Evolutionary conservation across 1,140 invertebrate species (phyloP), one percentile per base, ranked within the genome.

Genomic region (Saccostrea glomerata): DNA sequence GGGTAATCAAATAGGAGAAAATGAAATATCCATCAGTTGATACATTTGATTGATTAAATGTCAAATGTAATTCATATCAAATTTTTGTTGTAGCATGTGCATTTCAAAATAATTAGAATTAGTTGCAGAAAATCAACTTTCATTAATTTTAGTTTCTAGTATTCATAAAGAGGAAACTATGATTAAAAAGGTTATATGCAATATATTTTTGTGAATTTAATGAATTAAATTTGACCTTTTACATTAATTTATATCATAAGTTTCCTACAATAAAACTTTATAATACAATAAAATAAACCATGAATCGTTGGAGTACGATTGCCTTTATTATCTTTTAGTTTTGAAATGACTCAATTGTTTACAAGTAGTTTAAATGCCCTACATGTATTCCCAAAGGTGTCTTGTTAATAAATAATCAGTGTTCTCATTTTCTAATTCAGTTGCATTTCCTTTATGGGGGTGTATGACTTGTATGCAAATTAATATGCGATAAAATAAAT

Each of bases 381-480:
- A 47, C 47, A 47, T 47, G 9, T 0, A 47, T 63, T 20, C n/a
- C 17, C n/a, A 63, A 20, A 63, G 58, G n/a, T 63, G 58, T 20
- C n/a, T n/a, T n/a, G n/a, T 63, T 20, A 20, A 63, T 63, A 30
- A 36, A 77, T 30, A 30, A 77, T 77, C 23, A 36, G 7, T 25
- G 70, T 77, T 15, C 70, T 77, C 70, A 77, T 77, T 30, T 30
- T 30, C 70, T 77, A 77, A 77, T 77, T 25, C 25, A 77, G 70
- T 30, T 77, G 70, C 70, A 11, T 77, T 77, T 77, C 23, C 25
- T 77, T 25, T 30, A 77, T 30, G 70, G 70, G 70, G 70, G 70
- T 30, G 58, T 63, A 63, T 63, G 58, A 63, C 17, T 63, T 20
- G 17, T 63, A 63, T 63, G 58, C 58, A 63, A 63, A 63, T 77